Base-by-base conservation (phyloP, 2,113 vertebrate species). In the Hemicordylus capensis region DNA sequence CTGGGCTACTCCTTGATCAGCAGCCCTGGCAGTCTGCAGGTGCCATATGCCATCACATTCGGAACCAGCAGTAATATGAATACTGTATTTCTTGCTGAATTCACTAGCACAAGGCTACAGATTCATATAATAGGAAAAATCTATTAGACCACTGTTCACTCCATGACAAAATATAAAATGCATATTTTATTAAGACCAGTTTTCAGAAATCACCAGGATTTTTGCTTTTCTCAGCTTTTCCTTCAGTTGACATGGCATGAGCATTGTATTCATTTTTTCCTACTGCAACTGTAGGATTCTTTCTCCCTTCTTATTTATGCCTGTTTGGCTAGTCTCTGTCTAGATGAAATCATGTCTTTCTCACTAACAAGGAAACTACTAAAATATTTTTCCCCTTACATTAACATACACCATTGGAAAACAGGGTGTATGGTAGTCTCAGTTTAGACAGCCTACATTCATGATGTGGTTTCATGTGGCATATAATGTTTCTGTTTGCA, bases 21-120 rank as follows among this genome's bases (percentile, higher is more conserved):
- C 61, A 93, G 91, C 81, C 94, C 95, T 87, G 3, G 92, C 86
- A 93, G 91, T 6, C 93, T 72, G 61, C 96, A 97, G 96, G 96
- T 97, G 97, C 95, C 94, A 92, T 89, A 94, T 89, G 95, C 95
- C 95, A 96, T 92, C 94, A 90, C 89, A 91, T 94, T 95, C 94
- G 87, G 88, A 91, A 93, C 81, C 85, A 94, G 86, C 80, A 91
- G 86, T 74, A 87, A 76, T 67, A 90, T 89, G 83, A 78, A 92
- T 79, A n/a, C n/a, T n/a, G n/a, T n/a, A 80, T 75, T 51, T 66
- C 34, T 81, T 82, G 80, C 74, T 86, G 90, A 85, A 93, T 6
- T 85, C 3, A 0, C 76, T 69, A 37, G 46, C 2, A 0, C 1
- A 5, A 34, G 51, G 6, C 78, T 28, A 58, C 4, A 14, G 34